phyloP scores from a whole-genome alignment of 2,888 invertebrate species.

The Aphodius granarius region DNA sequence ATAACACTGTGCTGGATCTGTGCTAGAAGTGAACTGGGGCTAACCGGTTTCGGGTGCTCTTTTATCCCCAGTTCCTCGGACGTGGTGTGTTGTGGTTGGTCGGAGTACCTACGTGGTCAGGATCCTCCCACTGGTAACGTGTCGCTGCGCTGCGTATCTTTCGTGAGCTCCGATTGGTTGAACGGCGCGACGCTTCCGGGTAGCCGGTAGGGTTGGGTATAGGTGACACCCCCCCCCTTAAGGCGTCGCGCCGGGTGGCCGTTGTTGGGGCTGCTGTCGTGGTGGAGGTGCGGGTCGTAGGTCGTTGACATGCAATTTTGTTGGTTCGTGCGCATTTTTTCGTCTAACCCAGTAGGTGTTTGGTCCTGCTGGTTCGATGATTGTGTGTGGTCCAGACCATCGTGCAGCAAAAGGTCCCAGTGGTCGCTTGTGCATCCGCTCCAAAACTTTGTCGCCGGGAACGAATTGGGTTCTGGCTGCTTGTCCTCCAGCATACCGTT shows the following conservation, averaged over 20 bases:
- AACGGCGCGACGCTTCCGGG: background rate
- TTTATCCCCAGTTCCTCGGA: too few relatives aligned
- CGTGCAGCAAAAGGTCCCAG: background rate
- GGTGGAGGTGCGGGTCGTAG: background rate
- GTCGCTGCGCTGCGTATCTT: too few relatives aligned
- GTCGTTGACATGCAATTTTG: constrained; percentile 13
- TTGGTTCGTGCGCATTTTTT: background rate
- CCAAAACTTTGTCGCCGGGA: constrained; percentile 1
- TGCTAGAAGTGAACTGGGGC: too few relatives aligned
- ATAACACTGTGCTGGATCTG: too few relatives aligned
- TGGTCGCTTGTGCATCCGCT: background rate
- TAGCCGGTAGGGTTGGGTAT: background rate
- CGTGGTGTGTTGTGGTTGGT: too few relatives aligned
- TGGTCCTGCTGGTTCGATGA: background rate
- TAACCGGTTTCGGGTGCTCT: too few relatives aligned
- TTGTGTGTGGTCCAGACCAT: constrained; percentile 10
- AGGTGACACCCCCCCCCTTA: background rate
- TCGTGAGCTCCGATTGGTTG: too few relatives aligned
- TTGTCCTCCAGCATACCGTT: background rate
- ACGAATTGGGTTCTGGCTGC: background rate
- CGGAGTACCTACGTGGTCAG: too few relatives aligned
- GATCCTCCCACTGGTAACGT: too few relatives aligned
- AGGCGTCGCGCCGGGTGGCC: too few relatives aligned
- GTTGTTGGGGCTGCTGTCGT: too few relatives aligned
- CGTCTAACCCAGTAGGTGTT: constrained; percentile 1